Conservation (phyloP, 2,797 vertebrate species). For the Gadopsis marmoratus region DNA sequence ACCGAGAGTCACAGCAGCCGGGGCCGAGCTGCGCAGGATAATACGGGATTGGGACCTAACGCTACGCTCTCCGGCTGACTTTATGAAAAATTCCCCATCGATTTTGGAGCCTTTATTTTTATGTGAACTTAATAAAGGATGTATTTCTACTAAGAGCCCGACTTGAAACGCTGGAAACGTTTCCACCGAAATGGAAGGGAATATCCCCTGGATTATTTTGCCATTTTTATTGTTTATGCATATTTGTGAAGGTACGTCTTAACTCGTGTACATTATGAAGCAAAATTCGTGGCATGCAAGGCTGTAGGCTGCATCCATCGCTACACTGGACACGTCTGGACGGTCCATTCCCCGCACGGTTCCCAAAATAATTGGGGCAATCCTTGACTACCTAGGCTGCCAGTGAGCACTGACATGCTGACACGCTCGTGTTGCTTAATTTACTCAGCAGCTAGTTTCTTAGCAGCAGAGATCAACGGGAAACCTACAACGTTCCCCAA, state of each 20-base stretch:
- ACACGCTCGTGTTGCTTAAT: not conserved
- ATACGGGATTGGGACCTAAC: conserved; percentile 76
- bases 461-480: not conserved
- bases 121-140: conserved; percentile 84
- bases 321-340: conserved; percentile 51
- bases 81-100: conserved; percentile 71
- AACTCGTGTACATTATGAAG: not conserved
- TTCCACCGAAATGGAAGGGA: conserved; percentile 88
- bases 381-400: not conserved
- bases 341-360: conserved; percentile 10
- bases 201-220: conserved; percentile 88
- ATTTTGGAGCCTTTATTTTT: conserved; percentile 78
- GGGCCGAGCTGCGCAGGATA: conserved; percentile 82
- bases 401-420: not conserved
- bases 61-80: conserved; percentile 66
- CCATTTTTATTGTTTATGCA: conserved; percentile 80
- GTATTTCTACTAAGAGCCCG: conserved; percentile 84
- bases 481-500: not conserved
- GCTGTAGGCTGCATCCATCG: not conserved
- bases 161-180: conserved; percentile 81
- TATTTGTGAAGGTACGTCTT: conserved; percentile 80
- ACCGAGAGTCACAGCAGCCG: conserved; percentile 81
- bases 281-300: not conserved
- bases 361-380: conserved; percentile 1
- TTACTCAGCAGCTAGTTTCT: not conserved